Percentiles rank a stretch among this genome's conserved stretches.
Evolutionary conservation across 92 coral and sea anemone species (phyloP).

Genomic region (Epizoanthus scotinus): DNA sequence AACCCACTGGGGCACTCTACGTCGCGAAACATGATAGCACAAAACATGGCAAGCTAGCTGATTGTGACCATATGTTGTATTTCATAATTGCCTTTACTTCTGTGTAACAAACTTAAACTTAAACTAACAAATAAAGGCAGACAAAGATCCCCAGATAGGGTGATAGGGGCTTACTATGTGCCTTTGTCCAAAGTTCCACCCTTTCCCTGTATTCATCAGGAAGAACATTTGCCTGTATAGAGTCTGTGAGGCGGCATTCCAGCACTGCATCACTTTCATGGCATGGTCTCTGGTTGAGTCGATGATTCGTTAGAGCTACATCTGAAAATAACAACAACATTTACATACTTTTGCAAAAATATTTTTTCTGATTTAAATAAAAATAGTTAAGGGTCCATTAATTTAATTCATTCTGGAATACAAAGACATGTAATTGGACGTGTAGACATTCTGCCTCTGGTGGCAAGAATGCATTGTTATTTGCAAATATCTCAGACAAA

Average conservation of each 20-base stretch:
- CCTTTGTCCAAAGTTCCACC: conserved; percentile 76
- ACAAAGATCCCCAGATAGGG: neutral
- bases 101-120: too few relatives aligned
- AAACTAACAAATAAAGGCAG: too few relatives aligned
- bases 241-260: conserved; percentile 90
- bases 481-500: neutral
- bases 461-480: neutral
- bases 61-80: too few relatives aligned
- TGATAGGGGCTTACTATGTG: conserved; percentile 74
- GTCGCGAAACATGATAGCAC: too few relatives aligned
- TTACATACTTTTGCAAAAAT: neutral
- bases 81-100: too few relatives aligned
- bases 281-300: conserved; percentile 86
- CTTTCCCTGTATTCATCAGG: conserved; percentile 76
- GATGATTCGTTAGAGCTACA: conserved; percentile 61
- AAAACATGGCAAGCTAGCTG: too few relatives aligned
- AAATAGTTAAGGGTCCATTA: neutral
- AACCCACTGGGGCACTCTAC: too few relatives aligned
- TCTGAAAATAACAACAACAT: conserved; percentile 47
- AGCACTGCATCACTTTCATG: conserved; percentile 84
- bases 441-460: too few relatives aligned
- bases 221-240: conserved; percentile 51
- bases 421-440: too few relatives aligned
- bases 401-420: too few relatives aligned
- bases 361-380: neutral